A percentile compares a stretch with the other conserved stretches of the same genome.
These are phyloP conservation scores for Halictus rubicundus DNA, from an alignment of 1,140 invertebrate genomes.

Conservation along the genomic window DNA sequence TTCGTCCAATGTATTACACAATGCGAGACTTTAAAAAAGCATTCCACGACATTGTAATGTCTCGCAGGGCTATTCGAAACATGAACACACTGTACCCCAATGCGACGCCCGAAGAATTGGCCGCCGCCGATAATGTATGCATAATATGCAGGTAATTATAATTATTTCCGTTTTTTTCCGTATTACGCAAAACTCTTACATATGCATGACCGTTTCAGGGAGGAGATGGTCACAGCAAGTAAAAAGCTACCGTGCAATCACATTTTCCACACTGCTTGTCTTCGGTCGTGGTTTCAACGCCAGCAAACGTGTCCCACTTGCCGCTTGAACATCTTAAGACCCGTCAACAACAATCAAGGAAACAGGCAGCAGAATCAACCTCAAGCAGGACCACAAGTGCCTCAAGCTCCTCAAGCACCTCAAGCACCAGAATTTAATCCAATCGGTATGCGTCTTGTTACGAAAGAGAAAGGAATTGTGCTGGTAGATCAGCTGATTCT, in stretches of 20 bases:
- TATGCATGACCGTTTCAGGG: slow-evolving; percentile 68
- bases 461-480: not conserved
- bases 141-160: slow-evolving; percentile 99
- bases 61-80: slow-evolving; percentile 96
- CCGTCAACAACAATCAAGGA: slow-evolving; percentile 77
- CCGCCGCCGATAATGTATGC: slow-evolving; percentile 98
- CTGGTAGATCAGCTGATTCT: no score
- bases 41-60: slow-evolving; percentile 98
- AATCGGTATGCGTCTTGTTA: slow-evolving; percentile 54
- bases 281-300: slow-evolving; percentile 99
- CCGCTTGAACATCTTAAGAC: slow-evolving; percentile 95
- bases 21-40: slow-evolving; percentile 99
- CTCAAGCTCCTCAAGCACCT: slow-evolving; percentile 74
- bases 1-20: slow-evolving; percentile 99
- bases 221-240: slow-evolving; percentile 86
- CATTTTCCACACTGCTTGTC: slow-evolving; percentile 98
- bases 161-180: slow-evolving; percentile 2
- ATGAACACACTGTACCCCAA: slow-evolving; percentile 99
- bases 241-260: slow-evolving; percentile 99
- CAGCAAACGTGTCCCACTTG: slow-evolving; percentile 99
- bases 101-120: slow-evolving; percentile 95
- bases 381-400: slow-evolving; percentile 73
- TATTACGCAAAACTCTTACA: not conserved
- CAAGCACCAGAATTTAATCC: slow-evolving; percentile 73
- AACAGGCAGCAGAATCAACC: slow-evolving; percentile 71